Base-by-base conservation (phyloP, 2,113 vertebrate genomes). In the Nerophis lumbriciformis region DNA sequence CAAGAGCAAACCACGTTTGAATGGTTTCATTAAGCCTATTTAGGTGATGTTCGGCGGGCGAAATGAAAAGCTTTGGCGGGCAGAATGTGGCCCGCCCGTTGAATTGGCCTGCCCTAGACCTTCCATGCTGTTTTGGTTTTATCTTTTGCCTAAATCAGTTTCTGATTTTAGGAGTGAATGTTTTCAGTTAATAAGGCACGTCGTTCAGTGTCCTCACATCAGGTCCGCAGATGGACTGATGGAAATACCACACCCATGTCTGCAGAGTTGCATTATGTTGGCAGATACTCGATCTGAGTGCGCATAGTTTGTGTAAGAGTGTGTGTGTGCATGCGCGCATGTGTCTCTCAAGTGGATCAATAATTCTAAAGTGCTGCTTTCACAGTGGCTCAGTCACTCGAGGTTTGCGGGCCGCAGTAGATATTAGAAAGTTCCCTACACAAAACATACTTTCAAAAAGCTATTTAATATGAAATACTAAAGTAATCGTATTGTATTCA, bases 221-320 rank as follows among this genome's bases (percentile, higher is more conserved):
- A 59, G 56, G 45, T 13, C 53, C 49, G 51, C 8, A 10, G 35
- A 55, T 52, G 48, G 51, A 39, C 37, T 53, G 53, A 69, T 52
- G 44, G 7, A 54, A 48, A 28, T 10, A 55, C 73, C 82, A 73
- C 82, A 58, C 79, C 86, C 84, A 48, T n/a, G 57, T 73, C 79
- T 76, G 69, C 72, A 78, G 66, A 80, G 76, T 80, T 79, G 79
- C 83, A 85, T 48, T 65, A 72, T 44, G 69, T 52, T 86, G 84
- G 81, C 79, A 81, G 44, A 58, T 58, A 61, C 58, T 77, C 83
- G 79, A 61, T 21, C 64, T 49, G 16, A 69, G 52, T n/a, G 53
- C 51, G 63, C 37, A 9, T 59, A 37, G 59, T 69, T 2, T 60
- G 37, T 59, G 47, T 67, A 21, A 38, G 35, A 53, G 61, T 50